These are phyloP conservation scores for Choristoneura rosaceana DNA, from an alignment of 2,888 invertebrate genomes.

Conservation along the genomic window DNA sequence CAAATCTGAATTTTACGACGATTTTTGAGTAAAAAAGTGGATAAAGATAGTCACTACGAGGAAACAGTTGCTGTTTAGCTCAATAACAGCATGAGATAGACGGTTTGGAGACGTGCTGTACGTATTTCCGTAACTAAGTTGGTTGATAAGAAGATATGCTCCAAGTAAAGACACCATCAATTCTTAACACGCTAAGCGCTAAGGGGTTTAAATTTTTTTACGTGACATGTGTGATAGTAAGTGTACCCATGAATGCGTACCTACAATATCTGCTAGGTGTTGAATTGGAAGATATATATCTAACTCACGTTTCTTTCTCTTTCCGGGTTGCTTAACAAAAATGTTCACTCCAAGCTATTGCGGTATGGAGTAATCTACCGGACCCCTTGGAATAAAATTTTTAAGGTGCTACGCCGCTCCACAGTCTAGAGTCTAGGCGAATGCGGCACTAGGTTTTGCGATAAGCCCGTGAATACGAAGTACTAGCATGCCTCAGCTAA, in stretches of 20 bases:
- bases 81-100: conserved; percentile 17
- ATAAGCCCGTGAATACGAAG: conserved; percentile 14
- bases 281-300: too few species aligned
- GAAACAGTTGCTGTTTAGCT: conserved; percentile 21
- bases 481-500: conserved; percentile 10
- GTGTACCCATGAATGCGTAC: too few species aligned
- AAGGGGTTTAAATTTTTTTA: neutral
- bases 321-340: too few species aligned
- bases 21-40: conserved; percentile 8
- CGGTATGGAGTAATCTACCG: too few species aligned
- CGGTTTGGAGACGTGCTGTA: conserved; percentile 12
- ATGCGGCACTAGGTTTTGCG: conserved; percentile 13
- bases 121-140: conserved; percentile 11
- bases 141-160: conserved; percentile 1
- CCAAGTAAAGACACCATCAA: neutral
- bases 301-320: too few species aligned
- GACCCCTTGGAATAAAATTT: too few species aligned
- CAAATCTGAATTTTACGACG: conserved; percentile 9
- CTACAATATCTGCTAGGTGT: too few species aligned
- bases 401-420: neutral
- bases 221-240: too few species aligned
- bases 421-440: neutral
- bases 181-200: neutral
- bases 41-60: conserved; percentile 21
- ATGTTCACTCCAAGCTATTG: too few species aligned